These are phyloP conservation scores for Echiichthys vipera DNA, from an alignment of 2,797 vertebrate genomes.

Conservation along the genomic window DNA sequence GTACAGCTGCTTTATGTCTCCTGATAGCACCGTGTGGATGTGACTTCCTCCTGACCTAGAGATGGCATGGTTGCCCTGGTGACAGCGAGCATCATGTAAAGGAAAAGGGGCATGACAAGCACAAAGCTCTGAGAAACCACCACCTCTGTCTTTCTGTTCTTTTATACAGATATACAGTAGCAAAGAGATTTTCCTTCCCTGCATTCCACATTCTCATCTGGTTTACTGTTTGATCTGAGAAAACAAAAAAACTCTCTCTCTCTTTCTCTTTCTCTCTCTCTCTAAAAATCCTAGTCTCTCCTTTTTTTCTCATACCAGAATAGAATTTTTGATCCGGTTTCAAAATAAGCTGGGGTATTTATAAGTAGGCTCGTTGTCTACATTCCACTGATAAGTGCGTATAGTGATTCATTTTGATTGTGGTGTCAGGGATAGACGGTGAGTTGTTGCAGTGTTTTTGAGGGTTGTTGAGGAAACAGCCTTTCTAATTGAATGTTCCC, in stretches of 20 bases:
- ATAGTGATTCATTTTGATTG: constrained; percentile 61
- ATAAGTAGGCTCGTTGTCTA: constrained; percentile 59
- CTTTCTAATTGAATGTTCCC: constrained; percentile 50
- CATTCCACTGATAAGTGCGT: constrained; percentile 72
- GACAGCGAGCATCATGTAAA: constrained; percentile 26
- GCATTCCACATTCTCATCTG: constrained; percentile 54
- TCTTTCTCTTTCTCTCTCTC: constrained; percentile 1
- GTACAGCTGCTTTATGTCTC: background rate
- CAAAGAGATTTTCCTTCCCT: constrained; percentile 31
- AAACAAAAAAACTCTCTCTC: too few relatives aligned
- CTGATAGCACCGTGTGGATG: background rate
- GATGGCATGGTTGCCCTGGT: constrained; percentile 34
- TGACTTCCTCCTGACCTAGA: constrained; percentile 28
- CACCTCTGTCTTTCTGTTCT: constrained; percentile 25
- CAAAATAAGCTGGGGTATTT: constrained; percentile 68
- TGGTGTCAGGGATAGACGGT: constrained; percentile 31
- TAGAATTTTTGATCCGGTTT: constrained; percentile 60
- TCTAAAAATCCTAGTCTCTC: constrained; percentile 23
- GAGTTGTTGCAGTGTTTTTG: constrained; percentile 54
- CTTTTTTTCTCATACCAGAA: constrained; percentile 58
- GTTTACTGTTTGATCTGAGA: too few relatives aligned
- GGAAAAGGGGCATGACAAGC: background rate
- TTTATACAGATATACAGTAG: constrained; percentile 41
- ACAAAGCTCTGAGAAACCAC: constrained; percentile 1
- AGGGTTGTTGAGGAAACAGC: constrained; percentile 68